Conservation (phyloP, 1,140 invertebrate species). For the Cyphomyrmex costatus region DNA sequence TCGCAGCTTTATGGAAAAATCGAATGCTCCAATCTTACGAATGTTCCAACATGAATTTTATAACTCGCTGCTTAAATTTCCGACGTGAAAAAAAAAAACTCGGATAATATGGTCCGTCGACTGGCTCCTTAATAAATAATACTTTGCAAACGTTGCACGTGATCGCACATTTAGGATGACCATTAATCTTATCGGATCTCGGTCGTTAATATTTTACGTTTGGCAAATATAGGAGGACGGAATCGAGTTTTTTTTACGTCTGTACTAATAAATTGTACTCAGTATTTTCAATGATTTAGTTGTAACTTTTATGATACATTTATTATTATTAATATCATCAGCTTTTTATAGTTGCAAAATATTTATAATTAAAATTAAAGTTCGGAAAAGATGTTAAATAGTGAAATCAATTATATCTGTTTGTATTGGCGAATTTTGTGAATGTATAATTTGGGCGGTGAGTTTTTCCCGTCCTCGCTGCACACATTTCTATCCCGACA, state of each 20-base stretch:
- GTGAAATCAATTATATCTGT: not conserved
- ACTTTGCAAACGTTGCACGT: slow-evolving; percentile 33
- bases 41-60: slow-evolving; percentile 19
- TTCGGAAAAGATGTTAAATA: not conserved
- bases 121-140: slow-evolving; percentile 37
- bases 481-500: slow-evolving; percentile 4
- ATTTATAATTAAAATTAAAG: not conserved
- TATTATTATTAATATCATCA: not conserved
- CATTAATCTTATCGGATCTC: slow-evolving; percentile 43
- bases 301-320: not conserved
- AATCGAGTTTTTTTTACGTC: slow-evolving; percentile 2
- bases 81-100: slow-evolving; percentile 6
- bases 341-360: not conserved
- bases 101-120: slow-evolving; percentile 17
- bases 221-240: slow-evolving; percentile 5
- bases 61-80: not conserved
- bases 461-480: not conserved
- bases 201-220: slow-evolving; percentile 40
- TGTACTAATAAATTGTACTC: slow-evolving; percentile 2
- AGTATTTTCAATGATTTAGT: not conserved
- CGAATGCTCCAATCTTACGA: not conserved
- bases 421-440: not conserved
- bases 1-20: not conserved
- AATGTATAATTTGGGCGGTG: not conserved
- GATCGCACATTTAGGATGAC: slow-evolving; percentile 38